phyloP scores from a whole-genome alignment of 2,113 vertebrate species.

The Aythya baeri region DNA sequence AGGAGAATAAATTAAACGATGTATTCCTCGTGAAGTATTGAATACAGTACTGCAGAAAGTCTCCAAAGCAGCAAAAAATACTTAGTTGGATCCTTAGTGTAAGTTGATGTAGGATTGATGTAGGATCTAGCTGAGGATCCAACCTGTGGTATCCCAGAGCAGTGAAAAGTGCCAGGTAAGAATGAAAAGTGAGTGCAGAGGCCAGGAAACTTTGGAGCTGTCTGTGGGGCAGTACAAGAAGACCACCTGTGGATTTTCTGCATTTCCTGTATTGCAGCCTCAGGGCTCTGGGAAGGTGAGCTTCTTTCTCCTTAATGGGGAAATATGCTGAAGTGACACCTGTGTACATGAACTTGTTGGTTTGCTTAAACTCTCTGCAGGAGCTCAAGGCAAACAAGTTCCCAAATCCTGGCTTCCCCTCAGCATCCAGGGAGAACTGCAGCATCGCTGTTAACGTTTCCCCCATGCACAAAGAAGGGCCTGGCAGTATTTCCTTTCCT shows the following conservation, averaged over 20 bases:
- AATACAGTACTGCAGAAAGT: not conserved
- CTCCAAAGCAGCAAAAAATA: not conserved
- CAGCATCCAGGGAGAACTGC: not conserved
- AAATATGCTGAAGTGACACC: not conserved
- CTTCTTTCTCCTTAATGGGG: not conserved
- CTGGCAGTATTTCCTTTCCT: not conserved
- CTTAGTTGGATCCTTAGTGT: not conserved
- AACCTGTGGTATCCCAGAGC: not conserved
- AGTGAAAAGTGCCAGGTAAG: not conserved
- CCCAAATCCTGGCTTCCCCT: not conserved
- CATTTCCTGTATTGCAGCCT: not conserved
- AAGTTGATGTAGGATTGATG: not conserved
- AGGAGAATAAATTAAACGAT: not conserved
- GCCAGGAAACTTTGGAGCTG: not conserved
- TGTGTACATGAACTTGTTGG: not conserved
- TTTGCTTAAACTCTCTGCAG: not conserved
- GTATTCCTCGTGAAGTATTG: not conserved
- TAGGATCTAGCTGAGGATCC: not conserved
- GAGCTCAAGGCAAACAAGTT: not conserved
- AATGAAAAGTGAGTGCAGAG: not conserved
- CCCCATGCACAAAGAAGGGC: not conserved
- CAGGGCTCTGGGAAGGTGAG: not conserved
- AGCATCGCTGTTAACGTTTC: not conserved
- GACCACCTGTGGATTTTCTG: not conserved
- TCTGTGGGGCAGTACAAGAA: not conserved